Conservation (phyloP, 2,888 invertebrate genomes). For the Protodeltote pygarga region DNA sequence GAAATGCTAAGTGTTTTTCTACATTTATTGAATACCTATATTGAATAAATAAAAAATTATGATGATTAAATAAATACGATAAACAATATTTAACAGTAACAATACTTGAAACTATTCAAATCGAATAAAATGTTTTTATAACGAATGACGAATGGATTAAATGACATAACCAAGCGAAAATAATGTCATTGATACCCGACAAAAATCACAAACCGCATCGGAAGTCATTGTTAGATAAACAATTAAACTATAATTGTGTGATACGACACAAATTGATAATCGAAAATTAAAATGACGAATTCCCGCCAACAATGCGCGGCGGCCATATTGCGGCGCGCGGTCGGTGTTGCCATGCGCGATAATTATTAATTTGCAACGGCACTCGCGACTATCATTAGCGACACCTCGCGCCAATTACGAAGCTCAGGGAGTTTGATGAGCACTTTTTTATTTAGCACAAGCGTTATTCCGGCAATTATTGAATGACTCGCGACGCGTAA, state of each 20-base stretch:
- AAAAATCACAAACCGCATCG: constrained; percentile 38
- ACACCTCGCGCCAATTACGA: constrained; percentile 86
- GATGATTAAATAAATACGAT: constrained; percentile 17
- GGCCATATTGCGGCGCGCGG: constrained; percentile 77
- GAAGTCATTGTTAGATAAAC: constrained; percentile 40
- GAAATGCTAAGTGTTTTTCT: too few species aligned
- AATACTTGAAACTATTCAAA: not conserved
- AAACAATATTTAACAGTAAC: too few species aligned
- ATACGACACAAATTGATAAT: constrained; percentile 57
- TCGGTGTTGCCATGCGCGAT: constrained; percentile 84
- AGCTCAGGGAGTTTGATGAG: constrained; percentile 81
- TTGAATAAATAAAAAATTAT: too few species aligned
- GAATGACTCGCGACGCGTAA: constrained; percentile 76
- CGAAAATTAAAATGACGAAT: constrained; percentile 68
- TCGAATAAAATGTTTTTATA: constrained; percentile 5
- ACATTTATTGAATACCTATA: too few species aligned
- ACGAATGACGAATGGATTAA: constrained; percentile 14
- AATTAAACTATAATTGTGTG: constrained; percentile 45
- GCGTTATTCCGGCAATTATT: constrained; percentile 83
- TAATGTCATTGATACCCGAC: constrained; percentile 34
- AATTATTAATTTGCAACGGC: constrained; percentile 85
- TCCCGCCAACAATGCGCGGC: constrained; percentile 75
- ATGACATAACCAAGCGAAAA: constrained; percentile 28
- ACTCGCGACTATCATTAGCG: constrained; percentile 80
- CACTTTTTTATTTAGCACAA: constrained; percentile 83